Evolutionary conservation across 2,797 vertebrate genomes (phyloP).

Genomic region (Erpetoichthys calabaricus): DNA sequence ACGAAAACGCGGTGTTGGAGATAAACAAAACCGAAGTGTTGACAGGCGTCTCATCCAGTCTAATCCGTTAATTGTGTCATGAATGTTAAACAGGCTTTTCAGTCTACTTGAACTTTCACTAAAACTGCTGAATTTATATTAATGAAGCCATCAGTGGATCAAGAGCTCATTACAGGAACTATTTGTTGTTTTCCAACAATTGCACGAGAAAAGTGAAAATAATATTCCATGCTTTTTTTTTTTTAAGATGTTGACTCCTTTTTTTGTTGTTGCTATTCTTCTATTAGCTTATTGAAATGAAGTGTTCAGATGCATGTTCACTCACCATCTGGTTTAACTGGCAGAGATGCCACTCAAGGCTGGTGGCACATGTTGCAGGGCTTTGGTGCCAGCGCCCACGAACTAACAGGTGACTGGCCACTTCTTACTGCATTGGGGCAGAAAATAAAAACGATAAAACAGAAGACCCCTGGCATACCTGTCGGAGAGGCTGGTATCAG

Average conservation of each 20-base stretch:
- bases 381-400: too few species aligned
- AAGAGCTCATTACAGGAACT: slow-evolving; percentile 2
- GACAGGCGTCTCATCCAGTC: slow-evolving; percentile 1
- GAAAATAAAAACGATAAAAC: too few species aligned
- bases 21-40: slow-evolving; percentile 4
- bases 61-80: slow-evolving; percentile 8
- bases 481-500: too few species aligned
- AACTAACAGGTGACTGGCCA: too few species aligned
- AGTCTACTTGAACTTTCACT: slow-evolving; percentile 7
- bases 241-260: background rate
- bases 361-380: too few species aligned
- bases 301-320: too few species aligned
- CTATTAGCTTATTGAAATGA: background rate
- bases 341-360: too few species aligned
- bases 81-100: slow-evolving; percentile 11
- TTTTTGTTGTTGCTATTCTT: background rate
- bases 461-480: too few species aligned
- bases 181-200: slow-evolving; percentile 5
- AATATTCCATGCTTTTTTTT: background rate
- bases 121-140: slow-evolving; percentile 2
- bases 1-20: background rate
- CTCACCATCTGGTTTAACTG: too few species aligned
- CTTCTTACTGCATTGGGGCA: too few species aligned
- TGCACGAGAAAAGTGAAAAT: slow-evolving; percentile 1
- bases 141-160: slow-evolving; percentile 3